Percentiles rank a stretch among this genome's conserved stretches.
Evolutionary conservation across 1,140 invertebrate species (phyloP).

Genomic region (Augochlora pura): DNA sequence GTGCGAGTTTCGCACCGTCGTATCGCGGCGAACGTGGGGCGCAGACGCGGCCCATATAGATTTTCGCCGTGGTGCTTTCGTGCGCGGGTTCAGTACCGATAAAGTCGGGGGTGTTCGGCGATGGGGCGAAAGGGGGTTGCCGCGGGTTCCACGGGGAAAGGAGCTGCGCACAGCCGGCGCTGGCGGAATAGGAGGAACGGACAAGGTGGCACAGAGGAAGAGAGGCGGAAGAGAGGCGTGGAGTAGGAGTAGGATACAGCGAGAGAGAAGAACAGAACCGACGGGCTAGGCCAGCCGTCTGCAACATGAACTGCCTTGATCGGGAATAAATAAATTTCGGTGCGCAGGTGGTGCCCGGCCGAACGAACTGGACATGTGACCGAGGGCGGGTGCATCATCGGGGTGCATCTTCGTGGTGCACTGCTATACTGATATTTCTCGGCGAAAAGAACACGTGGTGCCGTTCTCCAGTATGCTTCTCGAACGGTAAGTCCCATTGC

Average conservation of each 20-base stretch:
- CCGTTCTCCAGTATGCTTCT: slow-evolving; percentile 4
- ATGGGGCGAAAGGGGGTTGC: slow-evolving; percentile 21
- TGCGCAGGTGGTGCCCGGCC: slow-evolving; percentile 49
- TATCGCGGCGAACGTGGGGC: slow-evolving; percentile 50
- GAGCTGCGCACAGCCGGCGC: slow-evolving; percentile 37
- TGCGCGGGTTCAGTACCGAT: slow-evolving; percentile 14
- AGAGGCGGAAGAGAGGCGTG: slow-evolving; percentile 9
- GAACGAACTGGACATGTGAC: slow-evolving; percentile 59
- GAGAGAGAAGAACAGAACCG: slow-evolving; percentile 58
- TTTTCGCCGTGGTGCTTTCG: slow-evolving; percentile 69
- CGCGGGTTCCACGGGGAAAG: slow-evolving; percentile 35
- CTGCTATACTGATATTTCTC: slow-evolving; percentile 30
- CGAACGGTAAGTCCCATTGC: slow-evolving; percentile 34
- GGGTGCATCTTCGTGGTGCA: slow-evolving; percentile 52
- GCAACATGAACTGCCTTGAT: slow-evolving; percentile 52
- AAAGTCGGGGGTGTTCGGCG: slow-evolving; percentile 33
- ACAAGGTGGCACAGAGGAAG: slow-evolving; percentile 6
- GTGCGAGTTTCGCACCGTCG: slow-evolving; percentile 13
- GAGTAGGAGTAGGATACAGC: slow-evolving; percentile 30
- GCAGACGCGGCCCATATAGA: slow-evolving; percentile 78
- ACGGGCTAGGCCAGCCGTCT: slow-evolving; percentile 63
- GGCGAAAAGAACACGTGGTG: slow-evolving; percentile 50
- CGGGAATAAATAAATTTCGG: slow-evolving; percentile 56
- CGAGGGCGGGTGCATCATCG: slow-evolving; percentile 46
- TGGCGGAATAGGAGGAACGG: slow-evolving; percentile 16